Evolutionary conservation across 2,888 invertebrate genomes (phyloP).

Genomic region (Catocala sponsa): DNA sequence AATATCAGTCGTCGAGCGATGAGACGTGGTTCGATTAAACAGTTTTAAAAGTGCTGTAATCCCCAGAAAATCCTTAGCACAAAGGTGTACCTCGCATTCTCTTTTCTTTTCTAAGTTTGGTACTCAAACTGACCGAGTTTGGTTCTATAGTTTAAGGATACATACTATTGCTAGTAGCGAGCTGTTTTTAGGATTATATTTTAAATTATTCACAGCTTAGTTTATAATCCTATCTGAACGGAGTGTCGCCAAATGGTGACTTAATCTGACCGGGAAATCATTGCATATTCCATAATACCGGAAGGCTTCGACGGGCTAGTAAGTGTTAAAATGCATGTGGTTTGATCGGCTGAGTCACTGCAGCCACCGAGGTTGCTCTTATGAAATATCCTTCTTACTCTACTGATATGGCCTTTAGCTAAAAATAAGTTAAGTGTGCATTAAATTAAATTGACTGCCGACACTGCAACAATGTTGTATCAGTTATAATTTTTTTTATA

Average conservation of each 20-base stretch:
- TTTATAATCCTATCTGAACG: too few relatives aligned
- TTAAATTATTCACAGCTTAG: too few relatives aligned
- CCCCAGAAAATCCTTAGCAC: too few relatives aligned
- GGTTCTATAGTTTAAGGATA: too few relatives aligned
- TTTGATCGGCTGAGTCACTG: slow-evolving; percentile 60
- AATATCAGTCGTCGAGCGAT: too few relatives aligned
- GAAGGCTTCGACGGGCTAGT: slow-evolving; percentile 22
- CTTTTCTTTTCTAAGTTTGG: too few relatives aligned
- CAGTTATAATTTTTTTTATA: slow-evolving; percentile 17
- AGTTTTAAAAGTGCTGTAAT: too few relatives aligned
- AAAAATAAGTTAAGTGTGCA: slow-evolving; percentile 37
- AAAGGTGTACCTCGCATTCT: too few relatives aligned
- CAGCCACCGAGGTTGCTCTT: slow-evolving; percentile 63
- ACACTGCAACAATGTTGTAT: slow-evolving; percentile 18
- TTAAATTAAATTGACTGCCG: slow-evolving; percentile 37
- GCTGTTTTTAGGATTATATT: too few relatives aligned
- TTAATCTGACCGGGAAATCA: background rate
- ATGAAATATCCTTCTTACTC: slow-evolving; percentile 57
- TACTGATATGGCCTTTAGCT: slow-evolving; percentile 42
- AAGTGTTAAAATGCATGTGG: slow-evolving; percentile 51
- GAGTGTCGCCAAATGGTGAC: background rate
- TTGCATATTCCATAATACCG: slow-evolving; percentile 2
- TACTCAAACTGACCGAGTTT: too few relatives aligned
- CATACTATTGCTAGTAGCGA: too few relatives aligned
- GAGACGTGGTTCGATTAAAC: too few relatives aligned